Conservation (phyloP, 2,113 vertebrate genomes). For the Athene cunicularia region DNA sequence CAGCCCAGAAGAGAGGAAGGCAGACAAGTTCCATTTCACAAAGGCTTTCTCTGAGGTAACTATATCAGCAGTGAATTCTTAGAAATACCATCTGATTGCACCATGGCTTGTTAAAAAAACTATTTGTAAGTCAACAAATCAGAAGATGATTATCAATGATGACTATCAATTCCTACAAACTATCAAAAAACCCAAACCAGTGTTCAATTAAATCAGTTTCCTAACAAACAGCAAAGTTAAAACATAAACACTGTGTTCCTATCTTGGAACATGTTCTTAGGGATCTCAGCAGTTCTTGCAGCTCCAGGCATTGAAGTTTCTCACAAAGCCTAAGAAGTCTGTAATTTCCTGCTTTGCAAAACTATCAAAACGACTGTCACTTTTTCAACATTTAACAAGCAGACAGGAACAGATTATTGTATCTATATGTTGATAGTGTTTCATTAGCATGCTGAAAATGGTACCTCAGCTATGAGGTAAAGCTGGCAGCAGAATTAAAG, state of each 20-base stretch:
- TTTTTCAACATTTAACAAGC: neutral
- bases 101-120: neutral
- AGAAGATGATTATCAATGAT: neutral
- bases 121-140: neutral
- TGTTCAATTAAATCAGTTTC: neutral
- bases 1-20: neutral
- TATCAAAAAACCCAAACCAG: neutral
- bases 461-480: neutral
- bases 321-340: neutral
- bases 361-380: neutral
- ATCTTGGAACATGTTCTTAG: neutral
- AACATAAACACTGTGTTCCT: neutral
- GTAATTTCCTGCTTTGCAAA: slow-evolving; percentile 1
- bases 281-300: neutral
- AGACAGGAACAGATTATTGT: neutral
- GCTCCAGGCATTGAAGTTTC: neutral
- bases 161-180: neutral
- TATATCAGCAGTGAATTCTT: neutral
- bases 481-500: neutral
- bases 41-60: neutral
- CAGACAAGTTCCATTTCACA: neutral
- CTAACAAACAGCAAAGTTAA: neutral
- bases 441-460: neutral
- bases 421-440: neutral
- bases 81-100: neutral